Evolutionary conservation across 2,888 invertebrate species (phyloP).

Genomic region (Halictus quadricinctus): DNA sequence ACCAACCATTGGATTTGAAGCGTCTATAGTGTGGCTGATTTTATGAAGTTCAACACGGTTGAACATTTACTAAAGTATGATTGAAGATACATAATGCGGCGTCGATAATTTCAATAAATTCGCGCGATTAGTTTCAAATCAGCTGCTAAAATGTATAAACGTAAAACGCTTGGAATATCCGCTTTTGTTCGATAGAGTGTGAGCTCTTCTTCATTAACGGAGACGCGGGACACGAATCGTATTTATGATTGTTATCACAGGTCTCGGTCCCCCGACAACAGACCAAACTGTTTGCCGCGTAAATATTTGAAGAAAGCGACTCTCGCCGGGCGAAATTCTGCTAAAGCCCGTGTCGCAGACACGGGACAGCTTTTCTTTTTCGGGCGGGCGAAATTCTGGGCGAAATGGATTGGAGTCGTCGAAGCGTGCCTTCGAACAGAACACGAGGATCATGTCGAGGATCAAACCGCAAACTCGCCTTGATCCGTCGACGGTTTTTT

Average conservation of each 20-base stretch:
- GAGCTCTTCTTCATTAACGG: background rate
- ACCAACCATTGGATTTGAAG: background rate
- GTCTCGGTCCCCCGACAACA: slow-evolving; percentile 3
- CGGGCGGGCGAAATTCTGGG: slow-evolving; percentile 55
- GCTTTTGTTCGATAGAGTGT: background rate
- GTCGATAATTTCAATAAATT: background rate
- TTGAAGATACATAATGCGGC: background rate
- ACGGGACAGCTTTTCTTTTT: slow-evolving; percentile 25
- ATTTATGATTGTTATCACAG: slow-evolving; percentile 8
- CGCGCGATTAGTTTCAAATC: background rate
- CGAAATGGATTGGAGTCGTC: slow-evolving; percentile 64
- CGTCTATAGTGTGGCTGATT: background rate
- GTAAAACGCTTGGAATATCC: background rate
- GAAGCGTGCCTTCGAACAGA: slow-evolving; percentile 71
- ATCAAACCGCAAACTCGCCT: slow-evolving; percentile 66
- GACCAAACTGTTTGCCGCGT: slow-evolving; percentile 27
- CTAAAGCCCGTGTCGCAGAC: slow-evolving; percentile 16
- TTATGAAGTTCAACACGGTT: background rate
- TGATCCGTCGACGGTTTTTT: slow-evolving; percentile 48
- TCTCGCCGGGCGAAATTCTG: background rate
- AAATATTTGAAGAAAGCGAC: slow-evolving; percentile 45
- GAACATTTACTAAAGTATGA: background rate
- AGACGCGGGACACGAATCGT: background rate
- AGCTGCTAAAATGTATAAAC: background rate
- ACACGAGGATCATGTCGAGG: slow-evolving; percentile 71